Base-by-base conservation (phyloP, 2,113 vertebrate genomes). In the Enhydra lutris region DNA sequence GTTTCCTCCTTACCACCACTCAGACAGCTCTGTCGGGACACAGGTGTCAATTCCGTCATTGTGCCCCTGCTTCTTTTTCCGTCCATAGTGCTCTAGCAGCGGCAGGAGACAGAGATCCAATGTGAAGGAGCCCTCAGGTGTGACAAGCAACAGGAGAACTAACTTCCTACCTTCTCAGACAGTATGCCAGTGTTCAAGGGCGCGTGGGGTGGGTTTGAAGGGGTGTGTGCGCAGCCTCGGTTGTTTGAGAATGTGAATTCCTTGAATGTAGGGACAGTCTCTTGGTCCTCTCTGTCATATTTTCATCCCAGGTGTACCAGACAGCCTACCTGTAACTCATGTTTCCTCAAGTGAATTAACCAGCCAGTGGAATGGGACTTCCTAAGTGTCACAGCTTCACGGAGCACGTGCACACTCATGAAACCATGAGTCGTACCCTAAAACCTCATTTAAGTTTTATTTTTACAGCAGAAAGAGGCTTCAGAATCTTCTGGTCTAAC, bases 371-470 rank as follows among this genome's bases (percentile, higher is more conserved):
- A 18, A 29, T 34, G 47, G 55, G 63, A 34, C 50, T 91, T 84
- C 17, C 31, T 4, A 29, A 29, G 39, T 17, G 69, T 42, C 42
- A 45, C 20, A 17, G 9, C 36, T 50, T 80, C 95, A 24, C 0
- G 11, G 31, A 42, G 42, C n/a, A 17, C 4, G 61, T 73, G 24
- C 45, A 84, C 20, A n/a, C 15, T 23, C 34, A 76, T 12, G 82
- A 65, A 36, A 31, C 78, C 47, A 21, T 0, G 21, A 45, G 50
- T 86, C 65, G 20, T 31, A 82, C 69, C 78, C 63, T 57, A 39
- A 83, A 94, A 34, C 52, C 74, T 24, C 74, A 47, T 65, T 85
- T 55, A 87, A 50, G 47, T 63, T 97, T 94, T 36, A 63, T 80
- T 80, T 88, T 83, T 39, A 59, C 42, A 89, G 59, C 45, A 78